These are phyloP conservation scores for Carcina quercana DNA, from an alignment of 2,888 invertebrate species.

Conservation along the genomic window DNA sequence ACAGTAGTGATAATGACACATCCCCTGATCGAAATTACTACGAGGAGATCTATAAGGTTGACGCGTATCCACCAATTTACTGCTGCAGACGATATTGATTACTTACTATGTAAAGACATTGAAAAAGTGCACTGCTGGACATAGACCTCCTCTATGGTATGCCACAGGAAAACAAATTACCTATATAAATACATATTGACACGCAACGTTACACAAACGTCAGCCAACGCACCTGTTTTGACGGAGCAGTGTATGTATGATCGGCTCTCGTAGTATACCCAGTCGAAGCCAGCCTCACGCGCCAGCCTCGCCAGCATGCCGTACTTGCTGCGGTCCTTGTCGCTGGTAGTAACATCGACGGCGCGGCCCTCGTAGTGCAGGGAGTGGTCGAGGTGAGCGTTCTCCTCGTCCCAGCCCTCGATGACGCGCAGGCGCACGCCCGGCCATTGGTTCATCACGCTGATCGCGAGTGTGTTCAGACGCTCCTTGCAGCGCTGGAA, in stretches of 20 bases:
- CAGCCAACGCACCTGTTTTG: slow-evolving; percentile 91
- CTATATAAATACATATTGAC: neutral
- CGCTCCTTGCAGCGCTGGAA: slow-evolving; percentile 97
- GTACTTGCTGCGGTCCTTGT: slow-evolving; percentile 93
- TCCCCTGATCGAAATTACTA: no score
- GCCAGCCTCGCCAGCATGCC: slow-evolving; percentile 97
- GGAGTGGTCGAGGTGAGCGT: slow-evolving; percentile 84
- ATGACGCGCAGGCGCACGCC: slow-evolving; percentile 94
- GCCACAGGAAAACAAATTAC: neutral
- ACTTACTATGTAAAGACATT: no score
- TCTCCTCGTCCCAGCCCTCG: slow-evolving; percentile 96
- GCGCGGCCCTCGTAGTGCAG: slow-evolving; percentile 98
- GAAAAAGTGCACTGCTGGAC: neutral
- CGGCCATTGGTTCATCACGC: slow-evolving; percentile 99
- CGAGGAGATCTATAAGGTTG: no score
- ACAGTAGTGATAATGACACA: no score
- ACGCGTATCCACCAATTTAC: no score
- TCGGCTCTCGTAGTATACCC: slow-evolving; percentile 97
- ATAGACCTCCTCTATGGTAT: neutral
- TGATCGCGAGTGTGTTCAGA: slow-evolving; percentile 93
- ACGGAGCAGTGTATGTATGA: slow-evolving; percentile 98
- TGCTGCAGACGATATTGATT: no score
- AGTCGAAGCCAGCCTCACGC: slow-evolving; percentile 98
- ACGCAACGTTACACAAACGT: neutral
- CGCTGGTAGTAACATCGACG: slow-evolving; percentile 96